Evolutionary conservation across 1,140 invertebrate species (phyloP), one percentile per base, ranked within the genome.

Genomic region (Sinella curviseta): DNA sequence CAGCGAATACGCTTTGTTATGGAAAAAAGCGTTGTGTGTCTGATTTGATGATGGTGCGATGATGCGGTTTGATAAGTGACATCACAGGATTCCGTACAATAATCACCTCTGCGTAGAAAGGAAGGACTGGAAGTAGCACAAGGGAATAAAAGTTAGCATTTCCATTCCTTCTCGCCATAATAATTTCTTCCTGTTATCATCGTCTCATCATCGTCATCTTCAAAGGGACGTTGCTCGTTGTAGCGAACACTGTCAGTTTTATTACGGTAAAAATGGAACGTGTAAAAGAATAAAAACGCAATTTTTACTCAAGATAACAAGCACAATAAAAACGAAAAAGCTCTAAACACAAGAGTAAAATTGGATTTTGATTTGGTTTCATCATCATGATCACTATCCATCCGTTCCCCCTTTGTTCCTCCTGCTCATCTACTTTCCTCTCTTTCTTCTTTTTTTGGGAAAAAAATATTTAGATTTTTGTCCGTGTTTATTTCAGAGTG

Each of bases 361-460:
- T 70, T 70, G 65, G 65, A 70, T 70, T 70, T 70, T 70, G 65
- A 70, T 70, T 70, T 70, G 65, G 28, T 33, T 65, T 65, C 57
- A 65, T 65, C 57, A 16, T 17, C 57, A 17, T 12, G 16, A 70
- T 70, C 24, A 30, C 24, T 14, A 8, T 70, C 24, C 3, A 4
- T 4, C 57, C 26, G n/a, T n/a, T n/a, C n/a, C n/a, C n/a, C n/a
- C n/a, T n/a, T n/a, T n/a, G n/a, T n/a, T n/a, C n/a, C n/a, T n/a
- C n/a, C n/a, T n/a, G n/a, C n/a, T n/a, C n/a, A n/a, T n/a, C n/a
- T n/a, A n/a, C n/a, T n/a, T n/a, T n/a, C n/a, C n/a, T n/a, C n/a
- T n/a, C n/a, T n/a, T n/a, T n/a, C n/a, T n/a, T n/a, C n/a, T 65
- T 65, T 65, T n/a, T 4, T 65, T 70, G 12, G 12, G 31, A 70